These are phyloP conservation scores for Phoenicopterus ruber DNA, from an alignment of 2,113 vertebrate species.

Conservation along the genomic window DNA sequence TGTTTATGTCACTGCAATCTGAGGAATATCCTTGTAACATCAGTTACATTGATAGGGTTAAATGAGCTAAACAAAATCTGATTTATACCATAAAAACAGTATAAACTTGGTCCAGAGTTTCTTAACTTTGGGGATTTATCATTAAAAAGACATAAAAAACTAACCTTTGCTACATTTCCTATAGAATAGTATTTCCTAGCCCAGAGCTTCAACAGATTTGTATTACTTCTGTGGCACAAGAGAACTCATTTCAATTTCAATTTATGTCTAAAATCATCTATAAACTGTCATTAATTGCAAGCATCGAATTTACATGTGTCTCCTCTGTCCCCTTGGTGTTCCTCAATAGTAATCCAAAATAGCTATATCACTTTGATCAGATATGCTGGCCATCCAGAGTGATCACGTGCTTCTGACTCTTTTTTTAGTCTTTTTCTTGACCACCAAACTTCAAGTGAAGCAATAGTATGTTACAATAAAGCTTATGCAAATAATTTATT, in stretches of 20 bases:
- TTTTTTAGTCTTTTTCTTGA: background rate
- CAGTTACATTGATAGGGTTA: background rate
- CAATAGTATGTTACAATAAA: background rate
- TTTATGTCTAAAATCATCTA: background rate
- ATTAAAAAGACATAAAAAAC: background rate
- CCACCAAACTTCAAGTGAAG: background rate
- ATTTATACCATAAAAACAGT: background rate
- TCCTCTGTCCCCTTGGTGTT: background rate
- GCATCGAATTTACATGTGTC: background rate
- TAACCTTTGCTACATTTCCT: background rate
- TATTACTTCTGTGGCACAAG: background rate
- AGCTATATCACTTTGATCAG: background rate
- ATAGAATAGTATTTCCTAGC: background rate
- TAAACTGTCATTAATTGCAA: background rate
- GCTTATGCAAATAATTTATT: background rate
- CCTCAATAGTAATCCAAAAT: background rate
- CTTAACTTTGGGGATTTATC: background rate
- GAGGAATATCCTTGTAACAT: background rate
- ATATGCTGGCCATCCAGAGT: background rate
- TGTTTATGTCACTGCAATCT: background rate
- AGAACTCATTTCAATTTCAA: background rate
- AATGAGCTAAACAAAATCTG: background rate
- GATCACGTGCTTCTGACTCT: rapidly evolving
- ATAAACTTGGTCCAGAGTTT: background rate
- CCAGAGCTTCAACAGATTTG: background rate